Base-by-base conservation (phyloP, 2,888 invertebrate species). In the Brachypterus glaber region DNA sequence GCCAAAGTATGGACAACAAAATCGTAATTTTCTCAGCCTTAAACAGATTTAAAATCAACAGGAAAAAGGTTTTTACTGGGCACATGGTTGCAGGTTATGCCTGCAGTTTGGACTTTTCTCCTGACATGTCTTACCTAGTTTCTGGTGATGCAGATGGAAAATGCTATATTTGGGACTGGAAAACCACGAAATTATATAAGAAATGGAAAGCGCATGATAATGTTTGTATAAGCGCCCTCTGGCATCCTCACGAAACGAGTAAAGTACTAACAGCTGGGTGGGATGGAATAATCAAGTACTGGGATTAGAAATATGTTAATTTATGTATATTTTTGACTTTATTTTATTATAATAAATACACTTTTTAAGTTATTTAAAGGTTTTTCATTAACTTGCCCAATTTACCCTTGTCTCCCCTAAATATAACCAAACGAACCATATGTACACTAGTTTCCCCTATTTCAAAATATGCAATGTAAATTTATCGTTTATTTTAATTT, bases 51-150 rank as follows among this genome's bases (percentile, higher is more conserved):
- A 96, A 97, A 68, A 84, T 96, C 75, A 96, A 98, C 68, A 73
- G 95, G 17, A 98, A 98, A 67, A 98, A 98, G 67, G 85, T 89
- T 0, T 99, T 99, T 67, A 84, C 83, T 0, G 97, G 98, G 0
- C 98, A 99, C 62, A 98, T 98, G 95, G 97, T 97, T 1, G 96
- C 98, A 5, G 98, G 98, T 0, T 99, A 97, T 66, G 97, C 98
- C 0, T 98, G 98, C 62, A 79, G 86, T 2, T 72, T 95, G 4
- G 98, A 98, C 66, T 98, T 91, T 67, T 95, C 96, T 2, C 97
- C 98, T 0, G 97, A 98, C 61, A 96, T 98, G 95, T 90, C 86
- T 84, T 89, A 97, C 63, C 70, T 99, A 26, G 84, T 93, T 35
- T 96, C 95, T 0, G 98, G 98, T 1, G 98, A 99, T 66, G 97